A percentile compares a stretch with the other conserved stretches of the same genome.
These are phyloP conservation scores for Cryptoprocta ferox DNA, from an alignment of 2,797 vertebrate genomes.

Conservation along the genomic window DNA sequence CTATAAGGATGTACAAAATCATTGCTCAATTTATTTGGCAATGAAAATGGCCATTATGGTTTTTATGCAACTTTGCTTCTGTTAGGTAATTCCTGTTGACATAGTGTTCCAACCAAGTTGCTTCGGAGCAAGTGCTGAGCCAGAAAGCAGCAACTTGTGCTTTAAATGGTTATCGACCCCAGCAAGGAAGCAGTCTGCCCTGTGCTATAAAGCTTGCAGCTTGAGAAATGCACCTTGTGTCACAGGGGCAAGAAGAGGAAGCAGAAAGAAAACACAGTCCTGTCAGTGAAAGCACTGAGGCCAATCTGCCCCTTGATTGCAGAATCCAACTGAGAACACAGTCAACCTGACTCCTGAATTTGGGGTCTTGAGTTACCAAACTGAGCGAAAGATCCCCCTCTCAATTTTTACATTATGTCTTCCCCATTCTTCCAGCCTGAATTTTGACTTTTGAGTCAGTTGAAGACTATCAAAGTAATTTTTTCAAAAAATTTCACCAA, in stretches of 20 bases:
- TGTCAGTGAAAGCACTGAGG: neutral
- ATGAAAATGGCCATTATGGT: conserved; percentile 37
- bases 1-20: conserved; percentile 44
- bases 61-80: conserved; percentile 57
- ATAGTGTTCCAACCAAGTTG: neutral
- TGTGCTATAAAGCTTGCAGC: neutral
- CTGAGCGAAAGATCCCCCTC: neutral
- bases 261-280: neutral
- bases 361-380: neutral
- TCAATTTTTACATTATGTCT: neutral
- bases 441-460: neutral
- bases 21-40: conserved; percentile 73
- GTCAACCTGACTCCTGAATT: neutral
- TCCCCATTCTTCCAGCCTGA: neutral
- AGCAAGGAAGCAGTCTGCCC: neutral
- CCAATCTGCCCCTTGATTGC: neutral
- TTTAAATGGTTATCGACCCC: neutral
- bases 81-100: conserved; percentile 60
- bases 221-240: neutral
- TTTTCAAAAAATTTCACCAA: conserved; percentile 6
- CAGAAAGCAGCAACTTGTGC: neutral
- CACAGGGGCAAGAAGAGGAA: neutral
- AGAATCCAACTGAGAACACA: neutral
- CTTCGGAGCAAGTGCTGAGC: neutral
- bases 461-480: neutral